Conservation (phyloP, 2,113 vertebrate genomes). For the Gambusia holbrooki region DNA sequence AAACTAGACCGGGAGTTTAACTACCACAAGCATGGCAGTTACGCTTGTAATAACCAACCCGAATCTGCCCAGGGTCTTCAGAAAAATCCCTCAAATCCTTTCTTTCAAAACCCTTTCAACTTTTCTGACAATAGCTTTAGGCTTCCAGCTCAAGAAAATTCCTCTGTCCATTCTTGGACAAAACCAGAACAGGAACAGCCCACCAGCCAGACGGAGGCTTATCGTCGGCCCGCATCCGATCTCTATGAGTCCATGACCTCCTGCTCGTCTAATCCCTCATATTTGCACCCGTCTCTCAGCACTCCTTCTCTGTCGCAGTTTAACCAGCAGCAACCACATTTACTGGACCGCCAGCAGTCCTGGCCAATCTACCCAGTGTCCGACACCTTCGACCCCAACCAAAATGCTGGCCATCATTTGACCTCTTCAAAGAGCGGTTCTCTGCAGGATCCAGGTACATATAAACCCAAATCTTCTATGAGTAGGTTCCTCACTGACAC, state of each 20-base stretch:
- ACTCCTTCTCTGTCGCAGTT: conserved; percentile 33
- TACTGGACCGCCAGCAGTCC: conserved; percentile 59
- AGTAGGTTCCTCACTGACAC: background rate
- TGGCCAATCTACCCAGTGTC: conserved; percentile 59
- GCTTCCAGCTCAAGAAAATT: conserved; percentile 54
- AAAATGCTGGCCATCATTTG: conserved; percentile 4
- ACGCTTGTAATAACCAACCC: conserved; percentile 68
- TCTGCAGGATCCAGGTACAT: conserved; percentile 61
- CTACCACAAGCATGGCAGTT: conserved; percentile 85
- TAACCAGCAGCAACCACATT: conserved; percentile 48
- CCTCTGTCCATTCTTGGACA: conserved; percentile 69
- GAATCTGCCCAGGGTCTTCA: conserved; percentile 9
- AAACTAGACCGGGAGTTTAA: conserved; percentile 87
- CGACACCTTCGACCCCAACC: conserved; percentile 61
- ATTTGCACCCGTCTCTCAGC: conserved; percentile 47
- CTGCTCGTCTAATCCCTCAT: background rate
- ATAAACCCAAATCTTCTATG: background rate
- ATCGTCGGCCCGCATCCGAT: background rate
- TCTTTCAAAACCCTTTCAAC: background rate
- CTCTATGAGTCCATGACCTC: conserved; percentile 28
- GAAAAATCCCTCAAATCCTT: background rate
- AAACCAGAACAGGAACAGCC: conserved; percentile 55
- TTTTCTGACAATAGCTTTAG: conserved; percentile 48
- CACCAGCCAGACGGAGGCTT: conserved; percentile 35
- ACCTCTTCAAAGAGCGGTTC: conserved; percentile 25